A percentile compares a stretch with the other conserved stretches of the same genome.
Evolutionary conservation across 2,888 invertebrate species (phyloP).

Genomic region (Ormia ochracea): DNA sequence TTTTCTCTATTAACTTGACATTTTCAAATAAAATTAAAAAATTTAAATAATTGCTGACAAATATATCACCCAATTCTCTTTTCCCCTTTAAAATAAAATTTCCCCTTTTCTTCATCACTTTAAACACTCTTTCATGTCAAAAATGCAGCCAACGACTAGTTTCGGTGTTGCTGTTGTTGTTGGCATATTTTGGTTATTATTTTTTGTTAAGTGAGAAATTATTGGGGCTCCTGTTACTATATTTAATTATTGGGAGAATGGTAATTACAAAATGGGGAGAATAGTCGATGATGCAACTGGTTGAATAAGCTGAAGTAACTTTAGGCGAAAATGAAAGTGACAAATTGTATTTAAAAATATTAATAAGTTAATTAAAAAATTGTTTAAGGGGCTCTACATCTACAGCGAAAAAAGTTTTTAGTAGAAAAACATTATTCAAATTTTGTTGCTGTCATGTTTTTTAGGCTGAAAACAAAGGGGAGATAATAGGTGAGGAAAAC

Average conservation of each 20-base stretch:
- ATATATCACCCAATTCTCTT: neutral
- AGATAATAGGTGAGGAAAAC: too few species aligned
- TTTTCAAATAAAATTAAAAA: neutral
- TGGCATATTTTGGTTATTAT: conserved; percentile 8
- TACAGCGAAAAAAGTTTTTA: too few species aligned
- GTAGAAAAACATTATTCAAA: too few species aligned
- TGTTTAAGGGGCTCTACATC: too few species aligned
- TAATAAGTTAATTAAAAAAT: too few species aligned
- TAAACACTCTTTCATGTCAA: neutral
- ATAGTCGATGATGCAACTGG: conserved; percentile 50
- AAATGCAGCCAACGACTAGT: neutral
- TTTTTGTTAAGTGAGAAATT: conserved; percentile 14
- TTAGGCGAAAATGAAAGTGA: conserved; percentile 44
- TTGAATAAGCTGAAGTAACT: conserved; percentile 57
- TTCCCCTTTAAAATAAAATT: neutral
- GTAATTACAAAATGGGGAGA: neutral
- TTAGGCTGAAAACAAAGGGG: too few species aligned
- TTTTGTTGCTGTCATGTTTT: too few species aligned
- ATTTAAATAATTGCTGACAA: too few species aligned
- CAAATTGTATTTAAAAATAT: too few species aligned
- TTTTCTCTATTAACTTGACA: conserved; percentile 23
- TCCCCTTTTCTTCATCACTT: too few species aligned
- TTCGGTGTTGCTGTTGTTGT: neutral
- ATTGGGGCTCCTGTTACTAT: conserved; percentile 21
- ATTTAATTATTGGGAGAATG: neutral